phyloP scores from a whole-genome alignment of 2,888 invertebrate species.

The Seladonia tumulorum region DNA sequence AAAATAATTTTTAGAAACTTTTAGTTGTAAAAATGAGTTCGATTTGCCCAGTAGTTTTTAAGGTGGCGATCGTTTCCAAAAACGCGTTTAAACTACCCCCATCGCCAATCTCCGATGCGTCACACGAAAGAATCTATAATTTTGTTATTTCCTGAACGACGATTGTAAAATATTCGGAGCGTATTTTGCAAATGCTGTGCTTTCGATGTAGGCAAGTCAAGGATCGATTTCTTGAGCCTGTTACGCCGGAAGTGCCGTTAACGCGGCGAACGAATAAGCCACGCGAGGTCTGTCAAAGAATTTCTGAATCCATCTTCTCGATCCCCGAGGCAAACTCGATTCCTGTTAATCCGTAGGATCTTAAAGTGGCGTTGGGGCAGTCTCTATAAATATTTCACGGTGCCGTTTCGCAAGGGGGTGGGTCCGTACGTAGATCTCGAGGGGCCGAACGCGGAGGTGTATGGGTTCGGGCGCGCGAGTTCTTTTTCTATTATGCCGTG shows the following conservation, averaged over 20 bases:
- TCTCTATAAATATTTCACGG: conserved; percentile 81
- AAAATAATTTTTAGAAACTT: too few species aligned
- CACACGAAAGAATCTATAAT: not conserved
- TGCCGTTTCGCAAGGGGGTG: conserved; percentile 53
- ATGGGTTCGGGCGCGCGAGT: conserved; percentile 48
- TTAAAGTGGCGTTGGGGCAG: conserved; percentile 38
- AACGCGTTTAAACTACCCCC: too few species aligned
- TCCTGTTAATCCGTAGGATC: conserved; percentile 51
- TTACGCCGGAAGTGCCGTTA: not conserved
- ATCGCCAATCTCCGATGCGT: too few species aligned
- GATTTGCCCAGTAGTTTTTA: too few species aligned
- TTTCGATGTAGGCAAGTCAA: not conserved
- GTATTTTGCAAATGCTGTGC: not conserved
- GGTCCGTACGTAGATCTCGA: conserved; percentile 52
- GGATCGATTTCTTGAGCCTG: too few species aligned
- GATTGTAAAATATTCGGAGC: not conserved
- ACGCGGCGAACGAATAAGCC: not conserved
- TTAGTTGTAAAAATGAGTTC: too few species aligned
- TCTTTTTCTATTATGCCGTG: conserved; percentile 82
- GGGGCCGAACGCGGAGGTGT: conserved; percentile 54
- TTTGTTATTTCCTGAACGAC: not conserved
- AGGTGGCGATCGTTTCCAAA: too few species aligned
- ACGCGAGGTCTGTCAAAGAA: not conserved
- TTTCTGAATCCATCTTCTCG: not conserved
- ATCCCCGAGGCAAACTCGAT: conserved; percentile 34